Base-by-base conservation (phyloP, 2,888 invertebrate genomes). In the Scaeva pyrastri region DNA sequence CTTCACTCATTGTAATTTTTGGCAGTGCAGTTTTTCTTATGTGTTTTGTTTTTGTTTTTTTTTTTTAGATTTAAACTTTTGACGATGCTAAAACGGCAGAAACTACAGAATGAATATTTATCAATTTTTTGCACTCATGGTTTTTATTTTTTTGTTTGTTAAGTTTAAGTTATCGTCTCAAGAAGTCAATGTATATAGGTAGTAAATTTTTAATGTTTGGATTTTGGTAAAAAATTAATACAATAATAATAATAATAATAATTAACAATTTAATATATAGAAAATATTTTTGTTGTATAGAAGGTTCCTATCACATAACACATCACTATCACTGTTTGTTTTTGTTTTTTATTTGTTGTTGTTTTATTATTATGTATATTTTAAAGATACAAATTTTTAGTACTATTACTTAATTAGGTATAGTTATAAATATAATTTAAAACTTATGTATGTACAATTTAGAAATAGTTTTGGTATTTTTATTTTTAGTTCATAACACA, bases 391-490 rank as follows among this genome's bases (percentile, higher is more conserved):
- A 52, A 52, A 48, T 50, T 71, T 48, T 64, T 71, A 58, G 36
- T 23, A 39, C 60, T 43, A 70, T 68, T 62, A 62, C n/a, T 68
- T 80, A 77, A 45, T 19, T 58, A 58, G n/a, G 12, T 52, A n/a
- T 68, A 74, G 72, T 72, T 71, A 76, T 68, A 83, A 83, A 77
- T 76, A 75, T 88, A 87, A 19, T 68, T 52, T 80, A 93, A 86
- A 89, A 93, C 31, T 92, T 94, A 48, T 16, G 71, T 75, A 83
- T 16, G 71, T 75, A 83, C 70, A 73, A 48, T 66, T 71, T 72
- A 72, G 72, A 87, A 85, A 68, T 83, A 45, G 68, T 80, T 80
- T 76, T 26, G 58, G 60, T 76, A 68, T 80, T 82, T 80, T 82
- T 85, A 55, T 70, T 77, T 83, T 74, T 48, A 71, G 41, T 5